These are phyloP conservation scores for Drosophila eohydei DNA, from an alignment of 2,888 invertebrate species.

Conservation along the genomic window DNA sequence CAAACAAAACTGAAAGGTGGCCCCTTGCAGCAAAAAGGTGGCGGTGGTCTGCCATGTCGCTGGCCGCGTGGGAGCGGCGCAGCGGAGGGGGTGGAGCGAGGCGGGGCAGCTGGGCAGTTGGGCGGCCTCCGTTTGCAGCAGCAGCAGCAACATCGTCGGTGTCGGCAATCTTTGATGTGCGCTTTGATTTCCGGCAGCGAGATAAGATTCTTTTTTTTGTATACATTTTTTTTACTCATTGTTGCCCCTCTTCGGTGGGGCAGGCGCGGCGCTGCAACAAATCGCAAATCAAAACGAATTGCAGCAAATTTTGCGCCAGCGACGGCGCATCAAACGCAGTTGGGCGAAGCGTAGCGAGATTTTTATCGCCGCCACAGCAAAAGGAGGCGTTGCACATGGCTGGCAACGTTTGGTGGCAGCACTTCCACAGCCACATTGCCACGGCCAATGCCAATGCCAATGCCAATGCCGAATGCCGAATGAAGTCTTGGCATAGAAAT, in stretches of 20 bases:
- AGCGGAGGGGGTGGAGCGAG: constrained; percentile 3
- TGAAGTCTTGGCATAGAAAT: background rate
- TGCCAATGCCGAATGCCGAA: constrained; percentile 15
- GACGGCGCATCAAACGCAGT: constrained; percentile 51
- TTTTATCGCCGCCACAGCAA: constrained; percentile 54
- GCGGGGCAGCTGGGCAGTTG: constrained; percentile 17
- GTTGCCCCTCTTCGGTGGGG: constrained; percentile 7
- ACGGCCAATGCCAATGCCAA: constrained; percentile 20
- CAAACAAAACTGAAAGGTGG: constrained; percentile 67
- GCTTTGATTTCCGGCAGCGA: constrained; percentile 82
- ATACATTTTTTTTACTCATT: constrained; percentile 16
- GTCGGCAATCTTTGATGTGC: constrained; percentile 78
- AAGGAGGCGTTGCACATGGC: constrained; percentile 55
- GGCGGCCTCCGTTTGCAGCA: constrained; percentile 51
- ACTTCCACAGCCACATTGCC: constrained; percentile 7
- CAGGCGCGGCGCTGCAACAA: constrained; percentile 31
- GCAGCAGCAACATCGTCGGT: constrained; percentile 30
- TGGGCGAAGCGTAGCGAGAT: constrained; percentile 61
- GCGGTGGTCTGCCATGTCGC: constrained; percentile 28
- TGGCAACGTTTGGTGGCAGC: constrained; percentile 24
- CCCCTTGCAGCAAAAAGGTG: constrained; percentile 28
- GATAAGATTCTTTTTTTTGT: constrained; percentile 70
- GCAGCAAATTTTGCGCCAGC: constrained; percentile 55
- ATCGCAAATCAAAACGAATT: constrained; percentile 74
- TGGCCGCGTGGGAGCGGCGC: constrained; percentile 41